phyloP scores from a whole-genome alignment of 2,113 vertebrate genomes.

The Rattus rattus region DNA sequence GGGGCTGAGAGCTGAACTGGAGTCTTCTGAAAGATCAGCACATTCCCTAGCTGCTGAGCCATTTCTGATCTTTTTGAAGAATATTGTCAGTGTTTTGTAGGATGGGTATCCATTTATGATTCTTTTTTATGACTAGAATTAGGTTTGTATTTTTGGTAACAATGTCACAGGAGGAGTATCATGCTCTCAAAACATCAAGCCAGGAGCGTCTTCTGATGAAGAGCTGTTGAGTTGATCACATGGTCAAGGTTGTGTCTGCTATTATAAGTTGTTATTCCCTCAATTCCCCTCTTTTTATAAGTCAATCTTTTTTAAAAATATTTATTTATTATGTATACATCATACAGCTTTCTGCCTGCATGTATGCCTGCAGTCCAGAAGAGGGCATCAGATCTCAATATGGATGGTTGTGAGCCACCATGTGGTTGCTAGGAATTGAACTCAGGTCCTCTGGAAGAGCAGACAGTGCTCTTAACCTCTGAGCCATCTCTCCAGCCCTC shows the following conservation, averaged over 20 bases:
- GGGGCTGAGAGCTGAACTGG: neutral
- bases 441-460: too few relatives aligned
- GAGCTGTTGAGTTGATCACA: neutral
- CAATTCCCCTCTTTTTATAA: neutral
- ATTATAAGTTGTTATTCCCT: neutral
- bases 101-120: neutral
- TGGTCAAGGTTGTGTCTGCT: neutral
- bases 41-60: too few relatives aligned
- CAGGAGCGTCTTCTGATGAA: neutral
- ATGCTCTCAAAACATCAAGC: neutral
- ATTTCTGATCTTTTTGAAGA: neutral
- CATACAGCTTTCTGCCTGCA: too few relatives aligned
- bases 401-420: too few relatives aligned
- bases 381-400: too few relatives aligned
- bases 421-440: too few relatives aligned
- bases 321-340: too few relatives aligned
- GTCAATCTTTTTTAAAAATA: too few relatives aligned
- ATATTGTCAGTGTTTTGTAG: neutral
- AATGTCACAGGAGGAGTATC: neutral
- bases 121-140: neutral
- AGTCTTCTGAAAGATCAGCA: neutral
- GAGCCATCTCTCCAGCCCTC: too few relatives aligned
- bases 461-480: too few relatives aligned
- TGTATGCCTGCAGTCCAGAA: too few relatives aligned
- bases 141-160: conserved; percentile 33